phyloP scores from a whole-genome alignment of 2,113 vertebrate genomes.

The Lasiurus cinereus region DNA sequence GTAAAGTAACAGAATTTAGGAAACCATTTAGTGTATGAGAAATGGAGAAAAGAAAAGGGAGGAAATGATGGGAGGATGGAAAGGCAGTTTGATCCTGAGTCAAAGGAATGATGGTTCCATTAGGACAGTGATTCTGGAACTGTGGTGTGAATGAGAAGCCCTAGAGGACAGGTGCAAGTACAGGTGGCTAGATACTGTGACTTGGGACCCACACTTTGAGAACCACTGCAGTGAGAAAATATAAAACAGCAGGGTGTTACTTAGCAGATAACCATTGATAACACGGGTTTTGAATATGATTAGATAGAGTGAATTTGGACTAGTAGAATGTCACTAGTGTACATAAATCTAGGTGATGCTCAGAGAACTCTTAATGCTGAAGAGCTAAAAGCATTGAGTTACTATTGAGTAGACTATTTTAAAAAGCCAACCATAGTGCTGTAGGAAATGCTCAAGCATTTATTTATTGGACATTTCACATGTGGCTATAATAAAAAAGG shows the following conservation, averaged over 20 bases:
- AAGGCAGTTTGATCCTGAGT: neutral
- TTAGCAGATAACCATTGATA: neutral
- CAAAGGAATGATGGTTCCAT: neutral
- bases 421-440: neutral
- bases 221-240: neutral
- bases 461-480: neutral
- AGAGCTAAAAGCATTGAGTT: neutral
- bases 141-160: neutral
- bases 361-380: neutral
- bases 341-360: neutral
- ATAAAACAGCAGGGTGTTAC: neutral
- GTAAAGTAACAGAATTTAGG: neutral
- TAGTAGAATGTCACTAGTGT: neutral
- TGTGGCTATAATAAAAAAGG: neutral
- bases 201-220: neutral
- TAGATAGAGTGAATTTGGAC: neutral
- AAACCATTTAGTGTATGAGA: neutral
- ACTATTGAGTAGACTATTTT: neutral
- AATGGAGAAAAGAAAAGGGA: neutral
- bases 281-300: neutral
- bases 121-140: neutral
- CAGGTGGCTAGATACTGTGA: neutral
- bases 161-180: neutral
- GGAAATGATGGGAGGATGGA: neutral
- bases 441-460: neutral